Evolutionary conservation across 2,797 vertebrate species (phyloP).

Genomic region (Malurus leucopterus): DNA sequence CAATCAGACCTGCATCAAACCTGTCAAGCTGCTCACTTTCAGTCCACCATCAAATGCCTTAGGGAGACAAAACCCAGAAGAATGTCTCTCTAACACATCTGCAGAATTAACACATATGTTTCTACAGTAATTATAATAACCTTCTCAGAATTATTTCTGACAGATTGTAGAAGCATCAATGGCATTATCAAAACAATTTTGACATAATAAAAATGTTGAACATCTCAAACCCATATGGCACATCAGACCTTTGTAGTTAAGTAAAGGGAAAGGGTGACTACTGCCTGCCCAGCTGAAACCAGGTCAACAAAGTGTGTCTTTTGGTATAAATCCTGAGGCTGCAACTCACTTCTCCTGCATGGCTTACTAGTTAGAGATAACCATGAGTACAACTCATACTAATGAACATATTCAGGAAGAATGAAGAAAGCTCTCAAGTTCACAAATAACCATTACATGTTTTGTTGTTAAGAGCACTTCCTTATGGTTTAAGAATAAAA

Average conservation of each 20-base stretch:
- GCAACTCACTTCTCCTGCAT: fast-evolving
- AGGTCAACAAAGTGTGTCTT: background rate
- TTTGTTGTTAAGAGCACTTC: background rate
- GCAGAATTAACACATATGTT: background rate
- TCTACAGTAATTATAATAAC: background rate
- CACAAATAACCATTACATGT: background rate
- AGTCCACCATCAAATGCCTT: background rate
- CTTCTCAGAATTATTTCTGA: constrained; percentile 4
- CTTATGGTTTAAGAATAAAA: background rate
- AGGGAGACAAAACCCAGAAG: background rate
- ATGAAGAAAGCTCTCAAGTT: background rate
- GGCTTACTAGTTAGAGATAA: background rate
- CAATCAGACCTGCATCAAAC: constrained; percentile 21
- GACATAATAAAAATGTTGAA: background rate
- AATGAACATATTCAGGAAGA: background rate
- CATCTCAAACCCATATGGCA: background rate
- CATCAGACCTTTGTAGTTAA: background rate
- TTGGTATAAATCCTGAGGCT: background rate
- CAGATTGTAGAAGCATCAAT: background rate
- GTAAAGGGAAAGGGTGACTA: background rate
- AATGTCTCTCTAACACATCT: background rate
- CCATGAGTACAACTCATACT: background rate
- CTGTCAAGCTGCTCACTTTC: constrained; percentile 22
- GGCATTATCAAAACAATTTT: background rate
- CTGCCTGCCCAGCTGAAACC: background rate